These are phyloP conservation scores for Tauraco hartlaubi DNA, from an alignment of 2,797 vertebrate species.

Conservation along the genomic window DNA sequence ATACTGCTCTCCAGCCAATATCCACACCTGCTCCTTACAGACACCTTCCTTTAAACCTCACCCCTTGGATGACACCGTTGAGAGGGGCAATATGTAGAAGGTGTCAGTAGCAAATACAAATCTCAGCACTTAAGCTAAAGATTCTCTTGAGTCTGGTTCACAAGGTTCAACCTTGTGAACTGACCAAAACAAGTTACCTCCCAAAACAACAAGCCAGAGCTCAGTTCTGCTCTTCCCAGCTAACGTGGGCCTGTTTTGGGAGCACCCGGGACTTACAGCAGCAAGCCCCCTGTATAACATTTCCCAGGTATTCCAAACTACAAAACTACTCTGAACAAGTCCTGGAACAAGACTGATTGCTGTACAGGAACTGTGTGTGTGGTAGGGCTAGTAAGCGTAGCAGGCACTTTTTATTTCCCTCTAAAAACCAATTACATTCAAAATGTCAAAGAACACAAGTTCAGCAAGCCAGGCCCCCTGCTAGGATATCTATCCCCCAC, in stretches of 20 bases:
- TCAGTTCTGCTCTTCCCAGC: neutral
- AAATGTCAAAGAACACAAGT: neutral
- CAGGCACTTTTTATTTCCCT: neutral
- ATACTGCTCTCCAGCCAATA: neutral
- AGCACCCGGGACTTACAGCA: neutral
- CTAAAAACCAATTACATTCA: neutral
- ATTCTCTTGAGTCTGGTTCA: neutral
- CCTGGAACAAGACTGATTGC: neutral
- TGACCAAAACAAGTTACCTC: neutral
- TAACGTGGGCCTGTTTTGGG: neutral
- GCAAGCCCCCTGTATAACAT: neutral
- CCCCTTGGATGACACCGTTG: neutral
- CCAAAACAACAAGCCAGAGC: neutral
- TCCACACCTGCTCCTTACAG: neutral
- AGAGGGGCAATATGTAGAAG: neutral
- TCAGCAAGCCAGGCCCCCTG: neutral
- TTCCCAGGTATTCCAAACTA: neutral
- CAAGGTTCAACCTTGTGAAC: neutral
- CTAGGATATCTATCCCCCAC: neutral
- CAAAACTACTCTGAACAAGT: neutral
- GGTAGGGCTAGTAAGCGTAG: neutral
- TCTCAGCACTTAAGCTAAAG: neutral
- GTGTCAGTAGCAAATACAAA: neutral
- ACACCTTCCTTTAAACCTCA: neutral
- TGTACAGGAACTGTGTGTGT: neutral